phyloP scores from a whole-genome alignment of 2,113 vertebrate species.

The Ibidorhyncha struthersii region DNA sequence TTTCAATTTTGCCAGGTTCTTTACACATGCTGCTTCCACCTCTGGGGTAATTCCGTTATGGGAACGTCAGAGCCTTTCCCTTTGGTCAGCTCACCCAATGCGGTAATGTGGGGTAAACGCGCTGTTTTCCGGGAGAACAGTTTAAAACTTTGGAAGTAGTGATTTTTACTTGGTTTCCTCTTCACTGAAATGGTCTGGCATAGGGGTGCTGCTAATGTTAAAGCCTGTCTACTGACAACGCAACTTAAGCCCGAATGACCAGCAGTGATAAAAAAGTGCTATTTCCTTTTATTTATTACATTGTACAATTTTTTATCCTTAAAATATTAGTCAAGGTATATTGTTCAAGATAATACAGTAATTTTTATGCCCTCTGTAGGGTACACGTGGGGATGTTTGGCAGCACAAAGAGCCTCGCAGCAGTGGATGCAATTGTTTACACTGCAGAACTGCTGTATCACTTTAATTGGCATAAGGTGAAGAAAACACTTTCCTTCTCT shows the following conservation, averaged over 20 bases:
- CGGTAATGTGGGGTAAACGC: accelerated
- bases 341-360: not conserved
- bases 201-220: accelerated
- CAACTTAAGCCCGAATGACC: not conserved
- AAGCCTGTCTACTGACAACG: not conserved
- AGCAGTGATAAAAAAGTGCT: accelerated
- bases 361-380: not conserved
- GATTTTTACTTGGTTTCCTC: not conserved
- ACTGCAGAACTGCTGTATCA: not conserved
- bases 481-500: not conserved
- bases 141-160: not conserved
- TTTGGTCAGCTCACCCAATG: accelerated
- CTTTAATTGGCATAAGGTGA: not conserved
- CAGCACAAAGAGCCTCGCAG: not conserved
- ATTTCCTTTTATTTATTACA: not conserved
- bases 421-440: not conserved
- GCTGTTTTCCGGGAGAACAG: not conserved
- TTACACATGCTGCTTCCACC: accelerated
- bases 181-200: accelerated
- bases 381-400: not conserved
- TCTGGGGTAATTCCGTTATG: accelerated
- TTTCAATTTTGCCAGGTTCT: accelerated
- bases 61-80: not conserved
- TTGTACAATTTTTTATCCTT: not conserved
- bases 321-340: not conserved